These are phyloP conservation scores for Hipparchia sbordonii DNA, from an alignment of 2,888 invertebrate species.

Conservation along the genomic window DNA sequence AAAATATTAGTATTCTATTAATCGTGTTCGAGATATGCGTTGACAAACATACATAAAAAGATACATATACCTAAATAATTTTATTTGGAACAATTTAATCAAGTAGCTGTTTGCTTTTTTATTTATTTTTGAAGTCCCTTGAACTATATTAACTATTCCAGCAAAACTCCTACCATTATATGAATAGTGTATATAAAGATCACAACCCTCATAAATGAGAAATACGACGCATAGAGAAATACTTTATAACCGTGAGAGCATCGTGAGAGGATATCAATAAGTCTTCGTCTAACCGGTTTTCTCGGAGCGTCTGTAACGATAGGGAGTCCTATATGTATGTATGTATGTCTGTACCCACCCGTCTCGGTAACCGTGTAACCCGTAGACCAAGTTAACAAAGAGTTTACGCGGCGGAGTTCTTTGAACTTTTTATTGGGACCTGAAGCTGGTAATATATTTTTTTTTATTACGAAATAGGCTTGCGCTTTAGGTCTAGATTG, in stretches of 20 bases:
- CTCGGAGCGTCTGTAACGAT: background rate
- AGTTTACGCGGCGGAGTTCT: background rate
- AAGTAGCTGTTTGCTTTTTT: too few relatives aligned
- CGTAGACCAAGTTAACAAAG: slow-evolving; percentile 21
- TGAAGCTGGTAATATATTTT: background rate
- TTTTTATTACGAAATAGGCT: too few relatives aligned
- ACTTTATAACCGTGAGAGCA: slow-evolving; percentile 4
- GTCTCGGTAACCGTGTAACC: slow-evolving; percentile 17
- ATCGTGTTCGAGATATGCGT: too few relatives aligned
- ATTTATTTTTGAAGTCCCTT: too few relatives aligned
- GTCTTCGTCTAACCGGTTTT: slow-evolving; percentile 6
- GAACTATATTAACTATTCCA: too few relatives aligned
- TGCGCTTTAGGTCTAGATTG: too few relatives aligned
- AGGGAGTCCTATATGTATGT: slow-evolving; percentile 10
- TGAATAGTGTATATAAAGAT: background rate
- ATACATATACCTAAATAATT: too few relatives aligned
- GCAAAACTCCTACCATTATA: too few relatives aligned
- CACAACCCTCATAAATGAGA: background rate
- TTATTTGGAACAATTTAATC: too few relatives aligned
- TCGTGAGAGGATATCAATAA: slow-evolving; percentile 15
- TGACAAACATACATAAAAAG: too few relatives aligned
- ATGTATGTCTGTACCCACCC: background rate
- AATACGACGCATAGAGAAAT: background rate
- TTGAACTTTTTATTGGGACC: slow-evolving; percentile 14
- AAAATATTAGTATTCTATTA: too few relatives aligned